These are phyloP conservation scores for Drosophila littoralis DNA, from an alignment of 1,140 invertebrate species.

Conservation along the genomic window DNA sequence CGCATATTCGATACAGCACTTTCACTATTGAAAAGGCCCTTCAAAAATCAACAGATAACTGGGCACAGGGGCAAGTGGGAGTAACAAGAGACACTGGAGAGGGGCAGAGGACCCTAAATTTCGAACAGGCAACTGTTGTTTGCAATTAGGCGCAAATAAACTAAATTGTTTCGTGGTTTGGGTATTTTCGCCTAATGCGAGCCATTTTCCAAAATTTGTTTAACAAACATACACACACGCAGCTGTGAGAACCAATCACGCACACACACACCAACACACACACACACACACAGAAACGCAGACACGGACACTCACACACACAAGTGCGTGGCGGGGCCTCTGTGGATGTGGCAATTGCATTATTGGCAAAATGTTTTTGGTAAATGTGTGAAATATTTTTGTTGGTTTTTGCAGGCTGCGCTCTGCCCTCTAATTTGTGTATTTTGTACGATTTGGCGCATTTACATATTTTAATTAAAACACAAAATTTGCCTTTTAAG, in stretches of 20 bases:
- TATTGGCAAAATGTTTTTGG: slow-evolving; percentile 61
- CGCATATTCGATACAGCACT: neutral
- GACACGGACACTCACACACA: no score
- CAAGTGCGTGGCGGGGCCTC: slow-evolving; percentile 1
- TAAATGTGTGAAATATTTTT: slow-evolving; percentile 78
- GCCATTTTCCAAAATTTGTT: slow-evolving; percentile 49
- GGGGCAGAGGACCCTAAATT: slow-evolving; percentile 9
- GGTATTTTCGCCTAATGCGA: slow-evolving; percentile 39
- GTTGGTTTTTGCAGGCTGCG: slow-evolving; percentile 39
- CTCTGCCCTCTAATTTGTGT: slow-evolving; percentile 38
- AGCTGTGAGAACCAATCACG: slow-evolving; percentile 9
- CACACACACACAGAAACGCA: neutral
- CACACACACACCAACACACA: slow-evolving; percentile 6
- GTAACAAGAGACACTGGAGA: neutral
- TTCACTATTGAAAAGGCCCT: neutral
- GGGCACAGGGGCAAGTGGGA: neutral
- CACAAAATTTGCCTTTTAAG: slow-evolving; percentile 64
- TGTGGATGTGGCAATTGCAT: slow-evolving; percentile 58
- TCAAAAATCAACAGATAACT: neutral
- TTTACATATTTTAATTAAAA: slow-evolving; percentile 83
- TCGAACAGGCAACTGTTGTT: slow-evolving; percentile 62
- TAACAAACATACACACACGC: slow-evolving; percentile 28
- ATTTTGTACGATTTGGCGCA: slow-evolving; percentile 62
- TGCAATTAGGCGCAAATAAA: slow-evolving; percentile 78
- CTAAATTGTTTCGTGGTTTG: slow-evolving; percentile 70